These are phyloP conservation scores for Drosophila malerkotliana DNA, from an alignment of 1,140 invertebrate species.

Conservation along the genomic window DNA sequence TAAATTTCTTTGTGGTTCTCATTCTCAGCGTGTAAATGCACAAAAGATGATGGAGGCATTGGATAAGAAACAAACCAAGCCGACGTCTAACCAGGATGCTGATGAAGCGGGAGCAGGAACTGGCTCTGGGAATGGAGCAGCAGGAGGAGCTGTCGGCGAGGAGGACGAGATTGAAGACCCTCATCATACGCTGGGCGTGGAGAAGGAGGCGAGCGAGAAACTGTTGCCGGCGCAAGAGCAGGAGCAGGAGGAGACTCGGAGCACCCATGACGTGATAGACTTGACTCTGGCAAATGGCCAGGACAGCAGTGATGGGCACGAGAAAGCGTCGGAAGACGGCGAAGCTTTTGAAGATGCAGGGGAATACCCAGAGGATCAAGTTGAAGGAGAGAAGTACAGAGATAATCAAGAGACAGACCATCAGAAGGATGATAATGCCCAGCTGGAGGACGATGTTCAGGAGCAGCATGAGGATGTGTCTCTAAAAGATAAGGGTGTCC, in stretches of 20 bases:
- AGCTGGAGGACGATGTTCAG: too few species aligned
- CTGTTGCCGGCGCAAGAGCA: constrained; percentile 4
- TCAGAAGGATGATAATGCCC: too few species aligned
- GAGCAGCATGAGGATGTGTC: too few species aligned
- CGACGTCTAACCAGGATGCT: constrained; percentile 57
- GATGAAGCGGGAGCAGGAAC: constrained; percentile 32
- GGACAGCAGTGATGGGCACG: constrained; percentile 2
- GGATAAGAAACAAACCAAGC: constrained; percentile 66
- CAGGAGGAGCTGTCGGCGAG: constrained; percentile 37
- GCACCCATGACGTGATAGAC: constrained; percentile 39
- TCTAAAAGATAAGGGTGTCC: too few species aligned
- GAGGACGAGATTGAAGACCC: constrained; percentile 63
- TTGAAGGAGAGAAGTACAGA: background rate
- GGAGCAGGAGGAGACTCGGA: constrained; percentile 3
- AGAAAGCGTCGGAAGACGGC: background rate
- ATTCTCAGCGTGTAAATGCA: constrained; percentile 69
- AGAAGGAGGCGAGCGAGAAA: constrained; percentile 28
- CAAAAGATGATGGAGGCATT: constrained; percentile 70
- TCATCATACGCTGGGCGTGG: constrained; percentile 41
- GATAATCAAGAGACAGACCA: too few species aligned
- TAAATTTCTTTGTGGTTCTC: constrained; percentile 33
- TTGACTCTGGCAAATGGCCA: constrained; percentile 39
- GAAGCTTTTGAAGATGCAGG: background rate
- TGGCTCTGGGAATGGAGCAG: constrained; percentile 13
- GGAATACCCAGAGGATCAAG: background rate